Evolutionary conservation across 37 sponge, comb jelly and placozoan species (phyloP).

Genomic region (Sycon ciliatum): DNA sequence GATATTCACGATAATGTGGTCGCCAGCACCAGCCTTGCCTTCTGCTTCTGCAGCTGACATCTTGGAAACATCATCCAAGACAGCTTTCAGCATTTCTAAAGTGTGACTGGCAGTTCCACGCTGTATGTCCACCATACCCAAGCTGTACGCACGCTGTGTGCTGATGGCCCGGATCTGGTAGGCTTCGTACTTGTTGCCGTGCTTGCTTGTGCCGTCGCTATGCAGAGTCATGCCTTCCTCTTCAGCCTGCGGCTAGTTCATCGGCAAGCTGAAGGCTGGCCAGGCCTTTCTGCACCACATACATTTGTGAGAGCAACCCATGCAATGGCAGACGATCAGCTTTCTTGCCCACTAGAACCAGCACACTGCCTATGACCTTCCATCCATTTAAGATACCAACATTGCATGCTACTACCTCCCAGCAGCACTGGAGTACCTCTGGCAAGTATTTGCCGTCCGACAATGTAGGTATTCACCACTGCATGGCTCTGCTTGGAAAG

Average conservation of each 20-base stretch:
- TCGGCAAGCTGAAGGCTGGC: conserved; percentile 14
- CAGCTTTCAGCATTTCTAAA: background rate
- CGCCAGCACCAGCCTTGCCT: background rate
- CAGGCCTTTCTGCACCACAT: background rate
- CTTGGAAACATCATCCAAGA: background rate
- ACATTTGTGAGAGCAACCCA: background rate
- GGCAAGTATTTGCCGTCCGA: too few relatives aligned
- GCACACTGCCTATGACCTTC: background rate
- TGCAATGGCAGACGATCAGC: conserved; percentile 2
- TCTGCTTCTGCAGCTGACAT: background rate
- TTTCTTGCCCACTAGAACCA: background rate
- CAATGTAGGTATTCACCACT: too few relatives aligned
- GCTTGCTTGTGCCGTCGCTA: too few relatives aligned
- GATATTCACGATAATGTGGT: conserved; percentile 15
- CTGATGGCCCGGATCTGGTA: too few relatives aligned
- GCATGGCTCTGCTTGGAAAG: too few relatives aligned
- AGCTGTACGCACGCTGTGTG: too few relatives aligned
- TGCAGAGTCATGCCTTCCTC: conserved; percentile 6
- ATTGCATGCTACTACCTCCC: too few relatives aligned
- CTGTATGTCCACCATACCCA: too few relatives aligned
- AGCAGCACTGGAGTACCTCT: too few relatives aligned
- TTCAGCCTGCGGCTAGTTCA: background rate
- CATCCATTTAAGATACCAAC: too few relatives aligned
- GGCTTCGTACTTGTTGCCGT: too few relatives aligned
- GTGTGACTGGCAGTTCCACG: too few relatives aligned